Percentiles rank a stretch among this genome's conserved stretches.
These are phyloP conservation scores for Emydoidea blandingii DNA, from an alignment of 2,797 vertebrate genomes.

Conservation along the genomic window DNA sequence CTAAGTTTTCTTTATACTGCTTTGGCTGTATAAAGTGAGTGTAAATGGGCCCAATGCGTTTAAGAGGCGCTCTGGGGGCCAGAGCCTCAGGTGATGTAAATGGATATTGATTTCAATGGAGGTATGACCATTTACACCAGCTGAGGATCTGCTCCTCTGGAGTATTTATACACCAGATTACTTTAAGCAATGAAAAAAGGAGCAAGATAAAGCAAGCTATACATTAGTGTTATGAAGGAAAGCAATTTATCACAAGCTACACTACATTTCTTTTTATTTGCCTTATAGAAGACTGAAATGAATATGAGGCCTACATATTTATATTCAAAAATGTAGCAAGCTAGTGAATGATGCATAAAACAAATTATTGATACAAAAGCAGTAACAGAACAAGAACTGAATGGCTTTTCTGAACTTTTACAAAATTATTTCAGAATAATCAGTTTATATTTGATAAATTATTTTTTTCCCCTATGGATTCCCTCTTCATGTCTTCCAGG, in stretches of 20 bases:
- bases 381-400: background rate
- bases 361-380: background rate
- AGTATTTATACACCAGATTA: slow-evolving; percentile 8
- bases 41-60: slow-evolving; percentile 54
- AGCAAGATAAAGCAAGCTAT: slow-evolving; percentile 25
- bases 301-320: background rate
- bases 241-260: background rate
- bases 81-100: background rate
- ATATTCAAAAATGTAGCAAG: background rate
- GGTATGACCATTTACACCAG: too few species aligned
- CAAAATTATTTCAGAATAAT: background rate
- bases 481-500: background rate
- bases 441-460: background rate
- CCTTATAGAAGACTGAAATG: slow-evolving; percentile 33
- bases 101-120: too few species aligned
- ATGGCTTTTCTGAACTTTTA: background rate
- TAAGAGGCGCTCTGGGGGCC: slow-evolving; percentile 26
- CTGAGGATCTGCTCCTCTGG: background rate
- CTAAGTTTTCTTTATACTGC: background rate
- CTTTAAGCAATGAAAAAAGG: slow-evolving; percentile 48
- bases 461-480: background rate
- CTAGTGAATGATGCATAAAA: background rate
- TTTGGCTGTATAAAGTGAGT: slow-evolving; percentile 8
- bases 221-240: background rate
- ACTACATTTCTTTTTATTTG: too few species aligned